These are phyloP conservation scores for Phrynosoma platyrhinos DNA, from an alignment of 2,113 vertebrate species.

Conservation along the genomic window DNA sequence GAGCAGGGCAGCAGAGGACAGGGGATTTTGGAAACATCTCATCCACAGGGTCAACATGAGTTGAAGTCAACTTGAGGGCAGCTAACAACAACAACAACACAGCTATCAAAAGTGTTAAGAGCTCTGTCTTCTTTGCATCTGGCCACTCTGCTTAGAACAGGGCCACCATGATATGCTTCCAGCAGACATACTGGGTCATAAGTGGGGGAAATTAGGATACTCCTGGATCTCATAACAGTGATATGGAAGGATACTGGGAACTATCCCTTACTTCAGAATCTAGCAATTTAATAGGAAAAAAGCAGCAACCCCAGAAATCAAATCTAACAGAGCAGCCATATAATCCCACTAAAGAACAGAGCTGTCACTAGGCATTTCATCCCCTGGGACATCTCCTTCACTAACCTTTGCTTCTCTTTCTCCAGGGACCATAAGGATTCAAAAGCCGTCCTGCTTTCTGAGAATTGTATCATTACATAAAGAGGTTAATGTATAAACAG, in stretches of 20 bases:
- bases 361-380: not conserved
- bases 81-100: too few species aligned
- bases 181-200: too few species aligned
- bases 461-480: not conserved
- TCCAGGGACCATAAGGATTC: not conserved
- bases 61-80: too few species aligned
- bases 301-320: not conserved
- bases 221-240: not conserved
- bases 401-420: not conserved
- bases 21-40: too few species aligned
- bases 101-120: not conserved
- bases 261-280: not conserved
- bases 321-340: not conserved
- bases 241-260: not conserved
- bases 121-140: not conserved
- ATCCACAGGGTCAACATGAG: too few species aligned
- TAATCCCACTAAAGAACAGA: not conserved
- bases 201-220: not conserved
- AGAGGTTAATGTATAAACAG: not conserved
- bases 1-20: too few species aligned
- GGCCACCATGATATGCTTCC: not conserved
- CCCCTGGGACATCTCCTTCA: not conserved
- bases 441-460: not conserved
- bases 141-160: too few species aligned
- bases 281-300: not conserved